Percentiles rank a stretch among this genome's conserved stretches.
Evolutionary conservation across 2,797 vertebrate genomes (phyloP).

Genomic region (Acanthiza pusilla): DNA sequence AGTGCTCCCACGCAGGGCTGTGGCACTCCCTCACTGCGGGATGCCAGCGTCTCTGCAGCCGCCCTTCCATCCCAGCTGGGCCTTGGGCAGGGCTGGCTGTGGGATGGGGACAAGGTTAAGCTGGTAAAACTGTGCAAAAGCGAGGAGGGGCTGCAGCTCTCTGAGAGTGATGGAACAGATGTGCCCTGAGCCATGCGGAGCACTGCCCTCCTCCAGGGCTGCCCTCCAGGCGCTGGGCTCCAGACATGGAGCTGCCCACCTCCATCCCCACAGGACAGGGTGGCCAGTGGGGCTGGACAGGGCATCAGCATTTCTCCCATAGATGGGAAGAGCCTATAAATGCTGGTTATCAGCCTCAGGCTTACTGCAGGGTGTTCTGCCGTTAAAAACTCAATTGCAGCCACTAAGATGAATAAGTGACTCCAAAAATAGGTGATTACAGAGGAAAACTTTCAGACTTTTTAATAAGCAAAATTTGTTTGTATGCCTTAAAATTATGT

Average conservation of each 20-base stretch:
- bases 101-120: neutral
- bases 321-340: neutral
- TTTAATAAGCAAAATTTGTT: neutral
- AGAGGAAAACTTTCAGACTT: neutral
- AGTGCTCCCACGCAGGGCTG: neutral
- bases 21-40: neutral
- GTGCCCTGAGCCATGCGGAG: neutral
- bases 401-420: neutral
- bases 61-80: neutral
- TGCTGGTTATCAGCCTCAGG: neutral
- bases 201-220: neutral
- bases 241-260: neutral
- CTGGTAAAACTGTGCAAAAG: neutral
- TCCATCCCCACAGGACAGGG: fast-evolving
- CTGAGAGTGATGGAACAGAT: neutral
- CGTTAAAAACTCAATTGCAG: neutral
- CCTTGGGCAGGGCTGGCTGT: neutral
- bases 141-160: neutral
- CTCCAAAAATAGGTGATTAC: neutral
- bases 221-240: neutral
- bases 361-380: neutral
- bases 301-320: neutral
- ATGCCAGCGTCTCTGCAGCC: neutral
- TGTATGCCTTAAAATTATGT: neutral
- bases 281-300: fast-evolving